Evolutionary conservation across 2,797 vertebrate species (phyloP).

Genomic region (Rachycentron canadum): DNA sequence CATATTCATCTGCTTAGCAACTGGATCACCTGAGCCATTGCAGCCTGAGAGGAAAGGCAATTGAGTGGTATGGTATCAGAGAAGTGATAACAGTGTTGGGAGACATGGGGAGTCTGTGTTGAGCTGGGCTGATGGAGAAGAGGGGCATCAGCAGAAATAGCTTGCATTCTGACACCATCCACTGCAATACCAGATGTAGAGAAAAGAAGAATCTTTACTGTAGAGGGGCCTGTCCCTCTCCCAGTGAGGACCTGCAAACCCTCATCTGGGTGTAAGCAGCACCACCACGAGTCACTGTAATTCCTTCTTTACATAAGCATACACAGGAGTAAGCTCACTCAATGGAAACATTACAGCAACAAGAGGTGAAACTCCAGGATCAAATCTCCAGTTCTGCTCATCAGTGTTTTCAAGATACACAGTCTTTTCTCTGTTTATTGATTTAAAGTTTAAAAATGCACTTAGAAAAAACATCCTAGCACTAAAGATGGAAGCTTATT

Average conservation of each 20-base stretch:
- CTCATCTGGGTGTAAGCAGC: constrained; percentile 11
- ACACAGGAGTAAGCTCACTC: neutral
- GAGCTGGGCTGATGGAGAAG: neutral
- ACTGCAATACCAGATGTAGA: neutral
- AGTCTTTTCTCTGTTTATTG: neutral
- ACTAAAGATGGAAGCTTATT: neutral
- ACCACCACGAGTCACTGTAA: constrained; percentile 12
- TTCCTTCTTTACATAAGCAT: constrained; percentile 10
- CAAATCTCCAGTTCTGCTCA: neutral
- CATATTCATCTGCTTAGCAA: constrained; percentile 30
- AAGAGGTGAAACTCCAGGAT: neutral
- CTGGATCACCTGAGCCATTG: constrained; percentile 26
- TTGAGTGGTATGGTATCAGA: constrained; percentile 14
- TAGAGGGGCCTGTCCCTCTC: neutral
- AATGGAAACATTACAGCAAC: neutral
- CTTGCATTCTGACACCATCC: neutral
- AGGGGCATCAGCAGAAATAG: neutral
- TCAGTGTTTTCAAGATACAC: neutral
- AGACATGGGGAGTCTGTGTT: neutral
- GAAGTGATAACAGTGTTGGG: constrained; percentile 3
- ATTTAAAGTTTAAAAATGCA: neutral
- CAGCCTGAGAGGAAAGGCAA: constrained; percentile 26
- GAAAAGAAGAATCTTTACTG: constrained; percentile 3
- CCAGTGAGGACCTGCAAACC: constrained; percentile 4
- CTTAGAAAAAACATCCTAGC: no score